Percentiles rank a stretch among this genome's conserved stretches.
Conservation (phyloP, 2,113 vertebrate genomes). For the Chamaea fasciata region DNA sequence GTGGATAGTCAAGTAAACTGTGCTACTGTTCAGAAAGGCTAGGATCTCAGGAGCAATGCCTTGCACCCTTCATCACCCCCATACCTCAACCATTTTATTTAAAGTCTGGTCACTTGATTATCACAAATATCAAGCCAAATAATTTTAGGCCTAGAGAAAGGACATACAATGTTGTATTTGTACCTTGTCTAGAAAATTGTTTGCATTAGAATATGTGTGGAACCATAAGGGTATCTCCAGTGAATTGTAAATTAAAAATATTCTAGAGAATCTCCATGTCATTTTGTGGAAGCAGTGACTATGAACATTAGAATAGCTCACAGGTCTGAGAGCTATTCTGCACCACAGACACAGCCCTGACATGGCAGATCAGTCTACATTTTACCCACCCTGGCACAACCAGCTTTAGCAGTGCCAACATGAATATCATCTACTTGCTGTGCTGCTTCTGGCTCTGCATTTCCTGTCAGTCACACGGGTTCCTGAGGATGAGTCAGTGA, state of each 20-base stretch:
- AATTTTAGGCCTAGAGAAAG: not conserved
- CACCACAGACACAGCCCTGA: not conserved
- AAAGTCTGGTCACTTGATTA: not conserved
- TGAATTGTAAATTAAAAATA: not conserved
- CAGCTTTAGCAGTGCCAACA: not conserved
- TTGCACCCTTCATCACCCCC: not conserved
- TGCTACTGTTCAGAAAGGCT: not conserved
- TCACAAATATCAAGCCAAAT: not conserved
- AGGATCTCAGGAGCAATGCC: not conserved
- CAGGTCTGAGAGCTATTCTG: not conserved
- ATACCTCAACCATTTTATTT: not conserved
- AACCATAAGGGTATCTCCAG: not conserved
- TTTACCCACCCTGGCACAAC: not conserved
- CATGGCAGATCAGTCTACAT: not conserved
- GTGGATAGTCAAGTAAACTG: not conserved
- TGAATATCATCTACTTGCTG: not conserved
- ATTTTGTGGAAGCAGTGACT: not conserved
- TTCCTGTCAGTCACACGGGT: not conserved
- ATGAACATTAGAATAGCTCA: not conserved
- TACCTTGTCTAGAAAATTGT: not conserved
- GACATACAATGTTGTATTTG: not conserved
- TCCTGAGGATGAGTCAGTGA: conserved; percentile 8
- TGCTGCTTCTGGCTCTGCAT: not conserved
- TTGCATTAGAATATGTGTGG: not conserved
- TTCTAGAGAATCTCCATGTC: not conserved